A percentile compares a stretch with the other conserved stretches of the same genome.
Conservation (phyloP, 2,113 vertebrate genomes). For the Plecotus auritus region DNA sequence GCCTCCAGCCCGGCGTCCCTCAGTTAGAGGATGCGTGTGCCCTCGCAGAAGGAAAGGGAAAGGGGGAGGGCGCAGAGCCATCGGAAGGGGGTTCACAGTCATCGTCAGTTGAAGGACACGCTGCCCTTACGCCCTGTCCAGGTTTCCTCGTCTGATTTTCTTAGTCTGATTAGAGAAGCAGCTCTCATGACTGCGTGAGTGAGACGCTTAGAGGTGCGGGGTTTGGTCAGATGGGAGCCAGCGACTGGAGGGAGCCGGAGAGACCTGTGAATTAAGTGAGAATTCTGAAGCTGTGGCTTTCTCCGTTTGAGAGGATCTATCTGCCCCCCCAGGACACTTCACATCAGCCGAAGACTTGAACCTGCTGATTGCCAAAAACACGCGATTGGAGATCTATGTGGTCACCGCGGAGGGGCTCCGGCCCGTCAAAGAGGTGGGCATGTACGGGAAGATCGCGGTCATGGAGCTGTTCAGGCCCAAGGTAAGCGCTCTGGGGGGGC, state of each 20-base stretch:
- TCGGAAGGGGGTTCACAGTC: background rate
- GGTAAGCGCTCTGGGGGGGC: conserved; percentile 76
- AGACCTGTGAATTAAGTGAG: background rate
- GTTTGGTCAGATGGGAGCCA: background rate
- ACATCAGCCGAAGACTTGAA: conserved; percentile 97
- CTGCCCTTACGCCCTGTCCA: background rate
- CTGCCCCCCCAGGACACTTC: conserved; percentile 89
- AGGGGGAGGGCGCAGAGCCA: background rate
- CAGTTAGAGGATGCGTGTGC: background rate
- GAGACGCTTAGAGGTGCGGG: background rate
- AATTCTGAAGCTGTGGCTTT: background rate
- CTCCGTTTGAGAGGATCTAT: background rate
- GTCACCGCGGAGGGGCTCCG: conserved; percentile 97
- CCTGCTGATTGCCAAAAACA: conserved; percentile 97
- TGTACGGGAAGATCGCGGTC: conserved; percentile 97
- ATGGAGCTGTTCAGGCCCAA: conserved; percentile 99
- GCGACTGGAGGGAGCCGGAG: background rate
- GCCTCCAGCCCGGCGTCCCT: background rate
- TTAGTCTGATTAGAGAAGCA: background rate
- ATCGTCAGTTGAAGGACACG: background rate
- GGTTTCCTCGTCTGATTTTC: background rate
- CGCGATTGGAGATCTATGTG: conserved; percentile 96
- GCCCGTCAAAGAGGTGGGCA: conserved; percentile 97
- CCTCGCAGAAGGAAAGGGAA: background rate
- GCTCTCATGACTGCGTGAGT: background rate